Evolutionary conservation across 2,113 vertebrate species (phyloP).

Genomic region (Laticauda colubrina): DNA sequence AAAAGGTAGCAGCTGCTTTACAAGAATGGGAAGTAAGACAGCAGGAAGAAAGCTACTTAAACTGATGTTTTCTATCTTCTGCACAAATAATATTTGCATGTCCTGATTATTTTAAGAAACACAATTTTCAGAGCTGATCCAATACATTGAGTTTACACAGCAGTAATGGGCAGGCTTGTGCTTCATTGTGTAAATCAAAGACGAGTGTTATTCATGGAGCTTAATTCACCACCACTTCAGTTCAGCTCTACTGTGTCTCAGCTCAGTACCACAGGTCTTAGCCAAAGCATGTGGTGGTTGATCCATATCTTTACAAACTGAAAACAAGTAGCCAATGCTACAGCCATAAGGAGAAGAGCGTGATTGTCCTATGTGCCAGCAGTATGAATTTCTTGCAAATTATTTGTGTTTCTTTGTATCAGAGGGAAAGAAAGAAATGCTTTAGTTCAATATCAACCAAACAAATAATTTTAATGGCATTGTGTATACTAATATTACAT

Average conservation of each 20-base stretch:
- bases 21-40: slow-evolving; percentile 48
- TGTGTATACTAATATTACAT: no score
- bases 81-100: background rate
- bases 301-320: background rate
- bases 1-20: slow-evolving; percentile 58
- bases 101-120: background rate
- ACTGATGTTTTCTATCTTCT: background rate
- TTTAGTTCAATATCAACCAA: no score
- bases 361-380: background rate
- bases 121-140: background rate
- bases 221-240: background rate
- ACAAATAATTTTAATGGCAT: background rate
- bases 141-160: background rate
- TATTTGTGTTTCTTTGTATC: background rate
- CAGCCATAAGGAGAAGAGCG: background rate
- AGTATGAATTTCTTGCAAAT: background rate
- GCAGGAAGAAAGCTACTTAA: slow-evolving; percentile 22
- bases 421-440: background rate
- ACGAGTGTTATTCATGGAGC: background rate
- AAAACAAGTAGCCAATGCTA: background rate
- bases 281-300: background rate
- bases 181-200: background rate
- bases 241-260: background rate
- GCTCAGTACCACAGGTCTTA: background rate
- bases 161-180: background rate